A percentile compares a stretch with the other conserved stretches of the same genome.
These are phyloP conservation scores for Megastigmus dorsalis DNA, from an alignment of 2,888 invertebrate species.

Conservation along the genomic window DNA sequence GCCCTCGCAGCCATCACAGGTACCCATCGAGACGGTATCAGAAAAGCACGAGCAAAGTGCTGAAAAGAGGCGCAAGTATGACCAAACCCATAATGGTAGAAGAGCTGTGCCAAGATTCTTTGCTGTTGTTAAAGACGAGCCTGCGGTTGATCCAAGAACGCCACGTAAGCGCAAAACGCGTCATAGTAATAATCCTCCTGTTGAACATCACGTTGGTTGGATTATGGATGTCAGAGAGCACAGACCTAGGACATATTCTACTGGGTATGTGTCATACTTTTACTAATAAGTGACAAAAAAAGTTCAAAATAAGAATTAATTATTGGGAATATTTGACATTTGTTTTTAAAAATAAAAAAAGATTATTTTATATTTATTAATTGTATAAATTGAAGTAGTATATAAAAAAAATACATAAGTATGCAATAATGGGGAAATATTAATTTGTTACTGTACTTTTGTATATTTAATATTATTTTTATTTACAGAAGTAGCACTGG, in stretches of 20 bases:
- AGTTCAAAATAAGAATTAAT: not conserved
- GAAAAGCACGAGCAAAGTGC: conserved; percentile 64
- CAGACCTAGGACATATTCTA: conserved; percentile 85
- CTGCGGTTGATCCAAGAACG: conserved; percentile 79
- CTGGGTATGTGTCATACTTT: conserved; percentile 77
- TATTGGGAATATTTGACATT: not conserved
- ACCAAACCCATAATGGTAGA: conserved; percentile 57
- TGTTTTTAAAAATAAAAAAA: conserved; percentile 20
- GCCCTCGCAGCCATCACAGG: conserved; percentile 38
- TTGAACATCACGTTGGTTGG: conserved; percentile 98
- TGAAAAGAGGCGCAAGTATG: conserved; percentile 65
- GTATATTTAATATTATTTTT: too few relatives aligned
- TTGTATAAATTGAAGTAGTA: not conserved
- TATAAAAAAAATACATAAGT: too few relatives aligned
- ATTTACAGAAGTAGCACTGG: conserved; percentile 83
- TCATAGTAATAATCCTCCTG: conserved; percentile 94
- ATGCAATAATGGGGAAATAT: too few relatives aligned
- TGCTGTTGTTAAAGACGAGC: conserved; percentile 91
- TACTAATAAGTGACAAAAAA: conserved; percentile 1
- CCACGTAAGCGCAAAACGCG: conserved; percentile 91
- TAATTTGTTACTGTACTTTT: too few relatives aligned
- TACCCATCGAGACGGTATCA: conserved; percentile 44
- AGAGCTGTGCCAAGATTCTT: conserved; percentile 90
- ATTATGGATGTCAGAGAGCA: conserved; percentile 94
- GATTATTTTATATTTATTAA: not conserved